These are phyloP conservation scores for Campaea margaritaria DNA, from an alignment of 2,888 invertebrate genomes.

Conservation along the genomic window DNA sequence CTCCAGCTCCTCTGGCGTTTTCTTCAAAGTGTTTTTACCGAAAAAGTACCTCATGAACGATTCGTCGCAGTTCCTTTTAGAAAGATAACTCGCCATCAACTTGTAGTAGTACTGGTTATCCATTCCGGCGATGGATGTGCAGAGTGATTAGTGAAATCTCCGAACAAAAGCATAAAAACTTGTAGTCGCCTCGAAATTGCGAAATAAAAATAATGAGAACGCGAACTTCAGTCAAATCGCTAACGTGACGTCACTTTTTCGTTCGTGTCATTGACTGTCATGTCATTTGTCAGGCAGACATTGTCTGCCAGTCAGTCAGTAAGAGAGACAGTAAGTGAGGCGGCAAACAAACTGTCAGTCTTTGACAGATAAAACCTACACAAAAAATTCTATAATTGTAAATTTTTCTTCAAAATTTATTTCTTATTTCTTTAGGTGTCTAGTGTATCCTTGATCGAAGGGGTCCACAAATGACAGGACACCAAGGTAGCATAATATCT, in stretches of 20 bases:
- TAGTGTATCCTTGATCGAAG: too few relatives aligned
- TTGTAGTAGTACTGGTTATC: conserved; percentile 82
- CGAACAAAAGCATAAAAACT: conserved; percentile 46
- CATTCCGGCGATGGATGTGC: conserved; percentile 53
- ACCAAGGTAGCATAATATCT: too few relatives aligned
- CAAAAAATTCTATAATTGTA: too few relatives aligned
- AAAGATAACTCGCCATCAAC: conserved; percentile 79
- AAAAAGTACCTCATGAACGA: conserved; percentile 82
- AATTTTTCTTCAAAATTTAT: too few relatives aligned
- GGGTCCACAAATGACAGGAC: too few relatives aligned
- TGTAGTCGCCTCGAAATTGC: conserved; percentile 66
- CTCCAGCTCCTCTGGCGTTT: conserved; percentile 77
- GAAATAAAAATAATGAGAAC: conserved; percentile 83
- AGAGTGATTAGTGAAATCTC: conserved; percentile 10
- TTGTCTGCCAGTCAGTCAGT: too few relatives aligned
- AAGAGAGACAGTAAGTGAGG: too few relatives aligned
- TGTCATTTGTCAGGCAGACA: too few relatives aligned
- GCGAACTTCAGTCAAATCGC: conserved; percentile 53
- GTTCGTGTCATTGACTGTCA: conserved; percentile 29
- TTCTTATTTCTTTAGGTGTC: too few relatives aligned
- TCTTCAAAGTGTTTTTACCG: conserved; percentile 76
- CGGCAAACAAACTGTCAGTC: too few relatives aligned
- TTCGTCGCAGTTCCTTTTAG: conserved; percentile 81
- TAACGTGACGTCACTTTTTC: conserved; percentile 72
- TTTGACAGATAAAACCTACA: too few relatives aligned